Conservation (phyloP, 2,113 vertebrate genomes). For the Tyrannus savana region DNA sequence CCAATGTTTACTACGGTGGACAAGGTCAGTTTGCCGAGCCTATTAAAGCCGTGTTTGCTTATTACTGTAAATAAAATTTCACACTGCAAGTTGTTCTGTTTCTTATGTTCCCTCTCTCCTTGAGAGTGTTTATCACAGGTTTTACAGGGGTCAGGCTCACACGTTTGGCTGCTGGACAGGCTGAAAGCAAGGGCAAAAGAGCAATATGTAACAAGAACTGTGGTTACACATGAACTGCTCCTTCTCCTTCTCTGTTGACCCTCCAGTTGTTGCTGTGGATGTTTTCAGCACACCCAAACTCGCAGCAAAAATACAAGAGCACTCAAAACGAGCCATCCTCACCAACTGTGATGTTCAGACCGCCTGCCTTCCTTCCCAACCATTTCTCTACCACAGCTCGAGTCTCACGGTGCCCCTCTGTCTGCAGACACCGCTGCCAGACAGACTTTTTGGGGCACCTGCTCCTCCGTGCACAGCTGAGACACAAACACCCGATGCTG, state of each 20-base stretch:
- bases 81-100: not conserved
- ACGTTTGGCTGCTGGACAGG: not conserved
- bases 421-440: not conserved
- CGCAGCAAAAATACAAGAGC: rapidly evolving
- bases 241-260: not conserved
- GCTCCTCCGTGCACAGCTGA: not conserved
- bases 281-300: not conserved
- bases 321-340: not conserved
- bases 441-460: not conserved
- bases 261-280: not conserved
- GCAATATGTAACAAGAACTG: rapidly evolving
- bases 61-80: not conserved
- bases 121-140: not conserved
- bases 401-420: not conserved
- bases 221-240: not conserved
- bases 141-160: not conserved
- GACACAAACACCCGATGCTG: rapidly evolving
- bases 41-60: not conserved
- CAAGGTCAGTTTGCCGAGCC: not conserved
- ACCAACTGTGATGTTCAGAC: not conserved
- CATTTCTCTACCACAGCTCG: not conserved
- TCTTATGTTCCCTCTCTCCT: not conserved
- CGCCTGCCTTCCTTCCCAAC: not conserved
- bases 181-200: not conserved
- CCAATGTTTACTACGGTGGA: not conserved